Conservation (phyloP, 2,797 vertebrate genomes). For the Pseudomugil tenellus region DNA sequence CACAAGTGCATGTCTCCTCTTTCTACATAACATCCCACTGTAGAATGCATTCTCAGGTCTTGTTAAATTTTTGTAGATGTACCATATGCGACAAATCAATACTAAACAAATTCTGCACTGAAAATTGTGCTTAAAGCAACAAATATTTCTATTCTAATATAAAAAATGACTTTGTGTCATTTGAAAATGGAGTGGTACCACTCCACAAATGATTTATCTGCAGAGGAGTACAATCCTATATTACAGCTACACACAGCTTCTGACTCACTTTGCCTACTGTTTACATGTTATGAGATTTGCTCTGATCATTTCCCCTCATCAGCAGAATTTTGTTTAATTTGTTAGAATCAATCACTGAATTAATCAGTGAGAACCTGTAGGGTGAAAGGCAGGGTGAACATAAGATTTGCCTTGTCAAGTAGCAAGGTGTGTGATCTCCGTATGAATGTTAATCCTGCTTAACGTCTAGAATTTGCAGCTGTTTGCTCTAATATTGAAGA, state of each 20-base stretch:
- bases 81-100: not conserved
- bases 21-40: constrained; percentile 9
- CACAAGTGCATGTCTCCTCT: constrained; percentile 11
- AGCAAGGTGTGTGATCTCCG: not conserved
- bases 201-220: not conserved
- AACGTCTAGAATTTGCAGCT: too few relatives aligned
- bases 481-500: too few relatives aligned
- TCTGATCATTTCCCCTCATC: not conserved
- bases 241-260: not conserved
- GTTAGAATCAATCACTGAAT: too few relatives aligned
- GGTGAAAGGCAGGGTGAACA: constrained; percentile 5
- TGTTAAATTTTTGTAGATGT: not conserved
- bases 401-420: not conserved
- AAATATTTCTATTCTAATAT: constrained; percentile 10
- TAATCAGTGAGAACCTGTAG: not conserved
- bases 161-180: not conserved
- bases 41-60: constrained; percentile 10
- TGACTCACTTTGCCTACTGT: not conserved
- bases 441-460: too few relatives aligned
- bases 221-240: not conserved
- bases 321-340: not conserved
- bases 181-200: not conserved
- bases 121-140: not conserved
- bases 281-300: not conserved
- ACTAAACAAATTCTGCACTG: not conserved